A percentile compares a stretch with the other conserved stretches of the same genome.
Evolutionary conservation across 1,140 invertebrate genomes (phyloP).

Genomic region (Cydia strobilella): DNA sequence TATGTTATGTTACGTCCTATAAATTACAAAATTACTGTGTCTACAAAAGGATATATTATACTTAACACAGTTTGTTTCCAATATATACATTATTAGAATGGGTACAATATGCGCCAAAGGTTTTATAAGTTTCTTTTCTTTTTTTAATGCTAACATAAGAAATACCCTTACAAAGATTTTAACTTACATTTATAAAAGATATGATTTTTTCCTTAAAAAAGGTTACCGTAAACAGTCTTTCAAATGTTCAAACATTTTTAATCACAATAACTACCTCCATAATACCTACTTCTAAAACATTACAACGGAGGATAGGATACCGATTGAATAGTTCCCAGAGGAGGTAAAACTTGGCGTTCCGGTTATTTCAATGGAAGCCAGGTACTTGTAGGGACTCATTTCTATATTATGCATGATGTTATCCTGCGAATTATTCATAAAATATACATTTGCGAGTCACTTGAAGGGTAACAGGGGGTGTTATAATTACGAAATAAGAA

Average conservation of each 20-base stretch:
- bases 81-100: too few relatives aligned
- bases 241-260: constrained; percentile 23
- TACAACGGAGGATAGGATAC: neutral
- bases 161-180: neutral
- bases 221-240: neutral
- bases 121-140: too few relatives aligned
- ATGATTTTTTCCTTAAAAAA: too few relatives aligned
- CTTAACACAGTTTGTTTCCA: too few relatives aligned
- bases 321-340: constrained; percentile 21
- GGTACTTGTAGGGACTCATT: neutral
- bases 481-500: neutral
- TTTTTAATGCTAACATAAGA: too few relatives aligned
- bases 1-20: too few relatives aligned
- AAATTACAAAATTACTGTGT: too few relatives aligned
- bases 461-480: neutral
- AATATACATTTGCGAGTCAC: constrained; percentile 8
- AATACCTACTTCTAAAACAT: neutral
- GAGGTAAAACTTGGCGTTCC: neutral
- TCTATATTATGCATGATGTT: constrained; percentile 21
- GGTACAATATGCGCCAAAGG: too few relatives aligned
- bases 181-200: too few relatives aligned
- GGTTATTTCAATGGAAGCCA: neutral
- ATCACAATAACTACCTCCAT: constrained; percentile 15
- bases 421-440: constrained; percentile 16
- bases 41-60: too few relatives aligned